Evolutionary conservation across 64 coral and sea anemone species (phyloP).

Genomic region (Anthopleura sola): DNA sequence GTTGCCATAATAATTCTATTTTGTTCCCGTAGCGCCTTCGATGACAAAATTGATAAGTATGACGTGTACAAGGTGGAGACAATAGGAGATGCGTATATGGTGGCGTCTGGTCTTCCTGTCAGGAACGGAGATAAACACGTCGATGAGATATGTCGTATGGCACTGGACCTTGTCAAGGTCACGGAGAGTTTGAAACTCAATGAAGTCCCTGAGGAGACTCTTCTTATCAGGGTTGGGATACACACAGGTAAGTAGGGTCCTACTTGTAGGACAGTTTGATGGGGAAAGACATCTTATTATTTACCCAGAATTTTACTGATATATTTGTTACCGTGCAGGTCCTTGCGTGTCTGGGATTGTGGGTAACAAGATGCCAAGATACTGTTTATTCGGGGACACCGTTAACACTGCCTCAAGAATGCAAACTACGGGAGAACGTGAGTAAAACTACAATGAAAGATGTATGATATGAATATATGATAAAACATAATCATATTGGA

Average conservation of each 20-base stretch:
- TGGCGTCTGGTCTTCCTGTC: slow-evolving; percentile 32
- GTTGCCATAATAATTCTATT: neutral
- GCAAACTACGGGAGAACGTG: slow-evolving; percentile 10
- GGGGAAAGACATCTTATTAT: too few species aligned
- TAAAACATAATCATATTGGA: neutral
- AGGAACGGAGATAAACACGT: slow-evolving; percentile 35
- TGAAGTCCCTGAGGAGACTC: neutral
- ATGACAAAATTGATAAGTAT: slow-evolving; percentile 35
- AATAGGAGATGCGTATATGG: slow-evolving; percentile 70
- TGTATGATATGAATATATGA: too few species aligned
- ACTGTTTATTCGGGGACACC: too few species aligned
- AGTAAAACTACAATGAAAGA: neutral
- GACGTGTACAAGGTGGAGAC: slow-evolving; percentile 67
- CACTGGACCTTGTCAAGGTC: slow-evolving; percentile 14
- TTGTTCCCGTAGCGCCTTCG: slow-evolving; percentile 23
- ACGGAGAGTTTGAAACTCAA: neutral
- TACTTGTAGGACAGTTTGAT: neutral
- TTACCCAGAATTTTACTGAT: neutral
- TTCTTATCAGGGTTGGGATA: slow-evolving; percentile 44
- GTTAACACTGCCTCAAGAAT: too few species aligned
- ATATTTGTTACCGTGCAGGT: neutral
- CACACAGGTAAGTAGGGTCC: slow-evolving; percentile 16
- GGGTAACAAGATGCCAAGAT: slow-evolving; percentile 17
- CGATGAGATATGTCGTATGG: slow-evolving; percentile 48
- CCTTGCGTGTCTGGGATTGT: slow-evolving; percentile 76